Percentiles rank a stretch among this genome's conserved stretches.
phyloP scores from a whole-genome alignment of 2,797 vertebrate species.

The Meriones psammophilus region DNA sequence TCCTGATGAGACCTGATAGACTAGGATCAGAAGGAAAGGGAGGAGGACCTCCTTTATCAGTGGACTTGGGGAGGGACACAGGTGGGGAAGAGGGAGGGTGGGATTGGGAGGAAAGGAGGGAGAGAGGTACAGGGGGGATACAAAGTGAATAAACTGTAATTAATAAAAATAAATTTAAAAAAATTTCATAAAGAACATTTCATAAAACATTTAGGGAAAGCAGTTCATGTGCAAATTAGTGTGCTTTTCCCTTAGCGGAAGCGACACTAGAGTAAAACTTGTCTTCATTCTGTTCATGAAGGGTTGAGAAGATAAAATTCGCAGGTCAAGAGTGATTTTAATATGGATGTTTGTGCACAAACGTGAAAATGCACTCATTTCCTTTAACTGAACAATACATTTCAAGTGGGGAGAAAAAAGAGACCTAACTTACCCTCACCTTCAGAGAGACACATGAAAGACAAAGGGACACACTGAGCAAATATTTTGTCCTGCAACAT shows the following conservation, averaged over 20 bases:
- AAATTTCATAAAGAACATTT: constrained; percentile 44
- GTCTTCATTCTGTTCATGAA: neutral
- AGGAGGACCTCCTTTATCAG: too few relatives aligned
- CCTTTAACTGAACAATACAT: neutral
- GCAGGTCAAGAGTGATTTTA: constrained; percentile 35
- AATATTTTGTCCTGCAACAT: neutral
- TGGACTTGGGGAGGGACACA: too few relatives aligned
- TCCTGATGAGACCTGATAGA: too few relatives aligned
- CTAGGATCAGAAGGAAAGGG: too few relatives aligned
- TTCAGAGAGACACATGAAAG: constrained; percentile 27
- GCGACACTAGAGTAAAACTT: neutral
- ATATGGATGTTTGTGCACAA: neutral
- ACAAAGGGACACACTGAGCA: neutral
- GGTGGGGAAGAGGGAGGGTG: too few relatives aligned
- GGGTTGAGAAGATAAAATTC: neutral
- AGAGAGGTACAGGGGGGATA: too few relatives aligned
- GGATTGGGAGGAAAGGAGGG: too few relatives aligned
- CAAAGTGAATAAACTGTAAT: too few relatives aligned
- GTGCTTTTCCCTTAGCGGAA: neutral
- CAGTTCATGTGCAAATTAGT: neutral
- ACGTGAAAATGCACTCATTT: neutral
- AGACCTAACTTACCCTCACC: neutral
- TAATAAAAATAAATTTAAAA: neutral
- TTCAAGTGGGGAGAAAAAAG: neutral
- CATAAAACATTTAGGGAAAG: constrained; percentile 46